Percentiles rank a stretch among this genome's conserved stretches.
Evolutionary conservation across 1,140 invertebrate genomes (phyloP).

Genomic region (Leptopilina clavipes): DNA sequence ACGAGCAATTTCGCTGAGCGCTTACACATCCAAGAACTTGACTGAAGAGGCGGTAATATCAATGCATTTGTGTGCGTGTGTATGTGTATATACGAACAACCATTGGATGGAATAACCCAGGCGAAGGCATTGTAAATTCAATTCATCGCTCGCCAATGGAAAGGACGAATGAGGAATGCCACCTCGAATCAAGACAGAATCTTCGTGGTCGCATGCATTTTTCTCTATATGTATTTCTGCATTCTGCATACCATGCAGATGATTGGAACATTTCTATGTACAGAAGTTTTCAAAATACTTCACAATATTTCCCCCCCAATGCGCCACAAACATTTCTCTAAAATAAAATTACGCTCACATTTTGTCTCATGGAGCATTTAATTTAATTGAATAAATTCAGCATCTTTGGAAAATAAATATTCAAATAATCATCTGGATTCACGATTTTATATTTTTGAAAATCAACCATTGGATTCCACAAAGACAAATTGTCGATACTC

Average conservation of each 20-base stretch:
- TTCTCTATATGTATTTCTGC: neutral
- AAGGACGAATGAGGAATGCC: conserved; percentile 37
- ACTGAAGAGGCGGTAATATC: conserved; percentile 20
- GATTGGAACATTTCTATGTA: neutral
- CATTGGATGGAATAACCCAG: neutral
- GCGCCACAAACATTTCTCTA: no score
- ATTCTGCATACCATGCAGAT: neutral
- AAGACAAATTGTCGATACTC: no score
- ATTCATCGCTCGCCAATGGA: conserved; percentile 39
- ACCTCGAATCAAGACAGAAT: neutral
- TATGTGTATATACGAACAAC: neutral
- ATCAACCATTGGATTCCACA: no score
- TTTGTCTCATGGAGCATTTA: no score
- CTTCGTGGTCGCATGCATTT: conserved; percentile 26
- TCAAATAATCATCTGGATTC: no score
- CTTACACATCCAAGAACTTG: conserved; percentile 37
- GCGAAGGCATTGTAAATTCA: conserved; percentile 43
- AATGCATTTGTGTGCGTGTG: neutral
- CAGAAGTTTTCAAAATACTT: neutral
- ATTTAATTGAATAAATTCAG: no score
- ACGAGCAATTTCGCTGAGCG: conserved; percentile 34
- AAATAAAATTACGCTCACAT: no score
- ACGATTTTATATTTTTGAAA: no score
- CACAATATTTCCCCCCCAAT: neutral
- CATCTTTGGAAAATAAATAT: no score